Evolutionary conservation across 2,888 invertebrate genomes (phyloP).

Genomic region (Ophraella communa): DNA sequence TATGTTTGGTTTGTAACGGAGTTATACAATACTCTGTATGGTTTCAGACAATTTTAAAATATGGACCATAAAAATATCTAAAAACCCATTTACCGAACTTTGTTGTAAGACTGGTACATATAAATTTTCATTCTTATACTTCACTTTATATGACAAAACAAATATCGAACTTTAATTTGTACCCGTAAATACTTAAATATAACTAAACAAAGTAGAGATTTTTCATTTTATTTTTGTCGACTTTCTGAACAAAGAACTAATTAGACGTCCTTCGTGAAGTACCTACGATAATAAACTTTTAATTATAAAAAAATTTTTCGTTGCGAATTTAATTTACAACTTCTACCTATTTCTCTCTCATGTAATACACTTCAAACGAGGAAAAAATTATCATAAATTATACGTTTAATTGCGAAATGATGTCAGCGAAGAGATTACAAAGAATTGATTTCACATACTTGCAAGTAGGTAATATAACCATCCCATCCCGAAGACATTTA

Average conservation of each 20-base stretch:
- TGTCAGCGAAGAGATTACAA: background rate
- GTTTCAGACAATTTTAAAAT: no score
- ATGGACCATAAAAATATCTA: no score
- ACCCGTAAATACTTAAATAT: no score
- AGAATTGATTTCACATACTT: background rate
- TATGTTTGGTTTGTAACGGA: no score
- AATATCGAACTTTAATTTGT: no score
- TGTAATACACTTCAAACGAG: background rate
- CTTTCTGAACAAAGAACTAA: background rate
- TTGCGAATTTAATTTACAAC: background rate
- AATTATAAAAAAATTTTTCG: background rate
- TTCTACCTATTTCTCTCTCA: background rate
- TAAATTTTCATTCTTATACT: no score
- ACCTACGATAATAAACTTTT: background rate
- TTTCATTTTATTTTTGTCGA: no score
- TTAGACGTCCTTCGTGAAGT: background rate
- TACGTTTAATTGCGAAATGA: background rate
- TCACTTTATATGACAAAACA: no score
- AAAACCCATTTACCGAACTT: no score
- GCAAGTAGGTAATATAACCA: background rate
- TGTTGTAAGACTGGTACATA: no score
- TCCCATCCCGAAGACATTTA: conserved; percentile 12
- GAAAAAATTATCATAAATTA: background rate
- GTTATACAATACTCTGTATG: no score
- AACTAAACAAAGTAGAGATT: no score